Base-by-base conservation (phyloP, 2,113 vertebrate species). In the Otis tarda region DNA sequence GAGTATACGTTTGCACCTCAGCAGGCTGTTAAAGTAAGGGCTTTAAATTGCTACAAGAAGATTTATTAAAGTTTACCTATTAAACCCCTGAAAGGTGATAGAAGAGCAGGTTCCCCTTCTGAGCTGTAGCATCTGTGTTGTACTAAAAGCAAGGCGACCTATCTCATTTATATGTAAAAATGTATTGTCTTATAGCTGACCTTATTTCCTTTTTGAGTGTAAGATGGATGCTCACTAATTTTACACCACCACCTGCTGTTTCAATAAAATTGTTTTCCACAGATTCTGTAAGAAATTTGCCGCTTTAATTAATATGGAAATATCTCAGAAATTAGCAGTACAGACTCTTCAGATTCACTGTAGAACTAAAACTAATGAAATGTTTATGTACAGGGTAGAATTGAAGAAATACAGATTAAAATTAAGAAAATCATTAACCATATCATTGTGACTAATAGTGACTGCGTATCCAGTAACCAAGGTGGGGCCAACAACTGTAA, bases 281-380 rank as follows among this genome's bases (percentile, higher is more conserved):
- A 90, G 33, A 63, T 90, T 74, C 73, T 81, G 28, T 80, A 89
- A 75, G 71, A 94, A 95, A 92, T 80, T 83, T 78, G 52, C 68
- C 63, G 41, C 60, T 91, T 96, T 88, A 92, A 95, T 93, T 94
- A 97, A 49, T 87, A 37, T 3, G 56, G 76, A 81, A 83, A 95
- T 93, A 86, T 90, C 56, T 90, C 59, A 83, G 76, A 93, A 96
- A 83, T 94, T 80, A 78, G 41, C 9, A 49, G 41, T 45, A 73
- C 43, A 92, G 60, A 89, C 59, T 53, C 39, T 81, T 94, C 67
- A 85, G 63, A 83, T 68, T 95, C 73, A 75, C 31, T 23, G n/a
- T 61, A 69, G 61, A 84, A 73, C 25, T 87, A 65, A 94, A 95
- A 88, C 74, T 61, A 89, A 90, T 92, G 69, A 75, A 70, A 75